phyloP scores from a whole-genome alignment of 1,140 invertebrate genomes.

The fruit fly (Drosophila melanogaster) region Release_6_plus_ISO1_MT NT_037436.4:7801001-7801500 shows the following conservation, averaged over 20 bases:
- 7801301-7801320: conserved; percentile 34
- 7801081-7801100: conserved; percentile 38
- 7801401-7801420: conserved; percentile 44
- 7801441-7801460: conserved; percentile 7
- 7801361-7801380: conserved; percentile 48
- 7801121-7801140: conserved; percentile 25
- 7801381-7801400: conserved; percentile 54
- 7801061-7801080: conserved; percentile 16
- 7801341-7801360: conserved; percentile 38
- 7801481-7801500: conserved; percentile 68
- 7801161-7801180: conserved; percentile 8
- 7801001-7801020: no score
- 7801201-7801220: conserved; percentile 44
- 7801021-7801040: conserved; percentile 63
- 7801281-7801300: neutral
- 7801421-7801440: conserved; percentile 18
- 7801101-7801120: conserved; percentile 30
- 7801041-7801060: conserved; percentile 45
- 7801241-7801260: conserved; percentile 49
- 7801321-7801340: conserved; percentile 40
- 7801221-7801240: conserved; percentile 34
- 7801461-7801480: conserved; percentile 75
- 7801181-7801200: conserved; percentile 13
- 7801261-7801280: conserved; percentile 7
- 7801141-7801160: conserved; percentile 3